Evolutionary conservation across 2,797 vertebrate genomes (phyloP).

Genomic region (Basileuterus tristriatus): DNA sequence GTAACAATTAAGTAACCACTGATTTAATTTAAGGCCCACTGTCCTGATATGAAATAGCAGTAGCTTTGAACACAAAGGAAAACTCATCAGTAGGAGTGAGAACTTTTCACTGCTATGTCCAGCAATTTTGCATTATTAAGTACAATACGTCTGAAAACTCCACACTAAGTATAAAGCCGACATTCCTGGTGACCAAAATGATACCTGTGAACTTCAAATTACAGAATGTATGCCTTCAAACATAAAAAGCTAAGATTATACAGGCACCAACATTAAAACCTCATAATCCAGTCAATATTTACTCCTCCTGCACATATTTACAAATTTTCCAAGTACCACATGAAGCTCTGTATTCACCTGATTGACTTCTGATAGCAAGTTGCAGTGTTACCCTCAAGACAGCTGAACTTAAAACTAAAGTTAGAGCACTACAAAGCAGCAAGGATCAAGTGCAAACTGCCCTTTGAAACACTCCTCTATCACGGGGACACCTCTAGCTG

Average conservation of each 20-base stretch:
- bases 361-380: neutral
- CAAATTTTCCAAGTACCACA: neutral
- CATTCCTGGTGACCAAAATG: neutral
- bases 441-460: neutral
- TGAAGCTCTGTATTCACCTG: neutral
- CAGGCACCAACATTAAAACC: neutral
- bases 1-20: neutral
- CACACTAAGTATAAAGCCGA: neutral
- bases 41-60: neutral
- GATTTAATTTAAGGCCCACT: neutral
- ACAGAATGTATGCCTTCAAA: neutral
- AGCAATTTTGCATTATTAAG: neutral
- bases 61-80: neutral
- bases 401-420: neutral
- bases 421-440: neutral
- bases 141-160: rapidly evolving
- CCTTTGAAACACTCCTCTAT: neutral
- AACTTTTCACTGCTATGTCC: rapidly evolving
- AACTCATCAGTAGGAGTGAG: neutral
- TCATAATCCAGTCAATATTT: neutral
- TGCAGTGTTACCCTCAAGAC: neutral
- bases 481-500: neutral
- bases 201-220: neutral
- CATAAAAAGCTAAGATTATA: neutral
- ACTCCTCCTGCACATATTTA: neutral